phyloP scores from a whole-genome alignment of 2,797 vertebrate species.

The Catamblyrhynchus diadema region DNA sequence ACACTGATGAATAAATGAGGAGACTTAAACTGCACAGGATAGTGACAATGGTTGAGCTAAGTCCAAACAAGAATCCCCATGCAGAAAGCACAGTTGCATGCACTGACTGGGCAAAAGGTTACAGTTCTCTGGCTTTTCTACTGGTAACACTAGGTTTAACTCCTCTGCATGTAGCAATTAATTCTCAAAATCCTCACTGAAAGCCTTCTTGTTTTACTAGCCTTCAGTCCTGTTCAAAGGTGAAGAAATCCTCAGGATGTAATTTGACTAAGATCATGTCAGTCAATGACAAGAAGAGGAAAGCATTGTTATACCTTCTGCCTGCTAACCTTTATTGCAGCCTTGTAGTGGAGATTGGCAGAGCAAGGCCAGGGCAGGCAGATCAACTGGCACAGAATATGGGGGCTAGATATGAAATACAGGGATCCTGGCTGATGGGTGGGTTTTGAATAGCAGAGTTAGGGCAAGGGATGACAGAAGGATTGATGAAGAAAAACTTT shows the following conservation, averaged over 20 bases:
- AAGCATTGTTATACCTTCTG: not conserved
- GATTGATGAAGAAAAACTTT: not conserved
- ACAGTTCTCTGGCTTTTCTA: not conserved
- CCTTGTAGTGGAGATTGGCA: not conserved
- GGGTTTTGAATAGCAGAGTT: not conserved
- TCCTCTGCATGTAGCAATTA: not conserved
- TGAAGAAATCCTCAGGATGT: not conserved
- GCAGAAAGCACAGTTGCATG: not conserved
- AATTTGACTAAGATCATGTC: not conserved
- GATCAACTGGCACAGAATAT: not conserved
- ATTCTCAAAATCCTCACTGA: not conserved
- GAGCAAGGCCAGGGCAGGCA: not conserved
- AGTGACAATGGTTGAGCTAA: not conserved
- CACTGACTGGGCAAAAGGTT: not conserved
- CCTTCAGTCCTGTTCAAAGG: not conserved
- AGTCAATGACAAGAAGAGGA: not conserved
- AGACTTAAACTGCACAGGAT: not conserved
- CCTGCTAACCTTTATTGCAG: not conserved
- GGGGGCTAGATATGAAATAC: not conserved
- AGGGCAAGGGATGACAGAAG: not conserved
- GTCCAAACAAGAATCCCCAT: not conserved
- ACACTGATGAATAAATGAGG: constrained; percentile 17
- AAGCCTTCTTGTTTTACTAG: not conserved
- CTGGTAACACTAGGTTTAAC: not conserved
- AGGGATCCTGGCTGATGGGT: not conserved